A percentile compares a stretch with the other conserved stretches of the same genome.
Conservation (phyloP, 2,888 invertebrate species). For the Cheilosia impressa region DNA sequence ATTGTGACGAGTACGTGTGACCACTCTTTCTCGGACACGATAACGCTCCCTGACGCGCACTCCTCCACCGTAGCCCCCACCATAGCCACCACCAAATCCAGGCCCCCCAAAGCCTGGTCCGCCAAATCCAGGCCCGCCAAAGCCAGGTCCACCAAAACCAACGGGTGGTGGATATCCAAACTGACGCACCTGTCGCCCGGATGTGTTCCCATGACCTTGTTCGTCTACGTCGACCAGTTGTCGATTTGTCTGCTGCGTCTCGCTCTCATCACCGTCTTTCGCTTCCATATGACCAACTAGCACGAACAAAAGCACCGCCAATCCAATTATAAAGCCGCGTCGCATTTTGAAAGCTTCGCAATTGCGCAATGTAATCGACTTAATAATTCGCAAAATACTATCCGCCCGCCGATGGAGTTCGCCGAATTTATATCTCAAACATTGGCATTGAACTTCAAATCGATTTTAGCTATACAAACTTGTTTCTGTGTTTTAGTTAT, state of each 20-base stretch:
- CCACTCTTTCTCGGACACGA: conserved; percentile 27
- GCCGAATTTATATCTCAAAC: conserved; percentile 37
- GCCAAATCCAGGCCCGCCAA: conserved; percentile 5
- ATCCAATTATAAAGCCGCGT: conserved; percentile 3
- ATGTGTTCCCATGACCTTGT: conserved; percentile 69
- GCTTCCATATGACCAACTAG: not conserved
- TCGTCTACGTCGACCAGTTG: conserved; percentile 19
- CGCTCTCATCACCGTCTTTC: conserved; percentile 7
- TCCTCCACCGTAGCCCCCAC: not conserved
- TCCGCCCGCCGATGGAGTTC: not conserved
- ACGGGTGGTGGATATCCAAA: conserved; percentile 33
- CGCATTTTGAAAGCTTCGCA: conserved; percentile 12
- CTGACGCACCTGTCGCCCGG: conserved; percentile 48
- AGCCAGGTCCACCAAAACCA: conserved; percentile 24
- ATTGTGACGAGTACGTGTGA: not conserved
- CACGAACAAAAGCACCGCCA: conserved; percentile 10
- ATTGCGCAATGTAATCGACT: conserved; percentile 13
- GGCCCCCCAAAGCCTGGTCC: conserved; percentile 1
- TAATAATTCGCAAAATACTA: conserved; percentile 21
- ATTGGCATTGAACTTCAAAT: conserved; percentile 43
- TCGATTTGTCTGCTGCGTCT: not conserved
- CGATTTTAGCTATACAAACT: not conserved
- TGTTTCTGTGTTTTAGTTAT: not conserved
- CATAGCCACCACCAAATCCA: conserved; percentile 24
- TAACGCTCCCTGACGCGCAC: conserved; percentile 1